Percentiles rank a stretch among this genome's conserved stretches.
phyloP scores from a whole-genome alignment of 2,797 vertebrate species.

The Lutjanus argentimaculatus region DNA sequence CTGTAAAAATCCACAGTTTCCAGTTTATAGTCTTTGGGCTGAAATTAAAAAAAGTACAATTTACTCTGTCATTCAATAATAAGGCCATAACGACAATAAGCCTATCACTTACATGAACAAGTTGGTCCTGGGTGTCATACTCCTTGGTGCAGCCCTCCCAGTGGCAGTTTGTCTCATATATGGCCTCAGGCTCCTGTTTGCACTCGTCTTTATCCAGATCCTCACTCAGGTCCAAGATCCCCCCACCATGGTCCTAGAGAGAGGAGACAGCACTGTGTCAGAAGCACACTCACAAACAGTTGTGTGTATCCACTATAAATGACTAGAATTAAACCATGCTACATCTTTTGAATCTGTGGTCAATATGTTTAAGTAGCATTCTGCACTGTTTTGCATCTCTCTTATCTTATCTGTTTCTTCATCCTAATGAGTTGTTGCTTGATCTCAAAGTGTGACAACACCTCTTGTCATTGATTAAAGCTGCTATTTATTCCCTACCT shows the following conservation, averaged over 20 bases:
- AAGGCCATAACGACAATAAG: too few relatives aligned
- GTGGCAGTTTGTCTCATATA: slow-evolving; percentile 98
- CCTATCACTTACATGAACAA: slow-evolving; percentile 92
- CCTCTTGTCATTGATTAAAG: slow-evolving; percentile 52
- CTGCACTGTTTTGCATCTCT: slow-evolving; percentile 49
- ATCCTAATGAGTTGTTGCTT: slow-evolving; percentile 53
- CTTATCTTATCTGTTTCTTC: slow-evolving; percentile 61
- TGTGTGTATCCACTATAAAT: not conserved
- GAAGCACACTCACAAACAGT: not conserved
- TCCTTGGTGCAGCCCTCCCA: slow-evolving; percentile 97
- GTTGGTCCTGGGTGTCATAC: slow-evolving; percentile 97
- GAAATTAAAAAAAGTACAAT: not conserved
- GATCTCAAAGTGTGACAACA: slow-evolving; percentile 18
- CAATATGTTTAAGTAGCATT: slow-evolving; percentile 33
- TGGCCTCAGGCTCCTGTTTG: slow-evolving; percentile 95
- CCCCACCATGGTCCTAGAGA: slow-evolving; percentile 90
- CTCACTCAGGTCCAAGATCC: slow-evolving; percentile 91
- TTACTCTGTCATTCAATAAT: not conserved
- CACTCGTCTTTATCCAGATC: slow-evolving; percentile 98
- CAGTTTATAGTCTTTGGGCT: too few relatives aligned
- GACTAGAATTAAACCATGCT: not conserved
- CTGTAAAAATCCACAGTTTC: too few relatives aligned
- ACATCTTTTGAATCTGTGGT: slow-evolving; percentile 26
- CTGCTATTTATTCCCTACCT: slow-evolving; percentile 40
- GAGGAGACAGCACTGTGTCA: not conserved